Conservation (phyloP, 2,797 vertebrate genomes). For the Fistularia tabacaria region DNA sequence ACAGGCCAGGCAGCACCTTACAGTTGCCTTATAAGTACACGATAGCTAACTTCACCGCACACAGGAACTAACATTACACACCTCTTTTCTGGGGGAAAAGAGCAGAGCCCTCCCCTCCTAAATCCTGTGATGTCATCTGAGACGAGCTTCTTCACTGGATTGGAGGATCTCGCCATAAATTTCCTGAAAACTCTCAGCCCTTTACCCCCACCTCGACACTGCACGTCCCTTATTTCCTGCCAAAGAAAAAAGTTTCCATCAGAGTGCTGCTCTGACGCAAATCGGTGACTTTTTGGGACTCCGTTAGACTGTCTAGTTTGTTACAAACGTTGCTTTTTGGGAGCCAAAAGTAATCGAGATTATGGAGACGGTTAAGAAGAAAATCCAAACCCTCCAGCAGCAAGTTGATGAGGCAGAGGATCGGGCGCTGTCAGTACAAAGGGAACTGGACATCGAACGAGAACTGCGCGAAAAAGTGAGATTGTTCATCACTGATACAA, state of each 20-base stretch:
- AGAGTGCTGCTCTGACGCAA: conserved; percentile 26
- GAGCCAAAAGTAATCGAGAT: conserved; percentile 9
- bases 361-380: conserved; percentile 88
- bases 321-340: neutral
- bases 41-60: neutral
- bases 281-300: conserved; percentile 5
- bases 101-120: conserved; percentile 57
- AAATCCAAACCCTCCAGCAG: conserved; percentile 87
- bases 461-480: conserved; percentile 90
- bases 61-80: conserved; percentile 18
- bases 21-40: conserved; percentile 60
- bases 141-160: conserved; percentile 64
- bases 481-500: neutral
- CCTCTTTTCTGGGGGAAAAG: conserved; percentile 49
- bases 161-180: conserved; percentile 72
- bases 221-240: conserved; percentile 66
- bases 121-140: conserved; percentile 71
- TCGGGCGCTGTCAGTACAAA: conserved; percentile 80
- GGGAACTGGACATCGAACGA: conserved; percentile 82
- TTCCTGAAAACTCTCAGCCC: conserved; percentile 70
- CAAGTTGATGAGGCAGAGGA: conserved; percentile 91
- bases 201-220: conserved; percentile 26
- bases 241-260: conserved; percentile 29
- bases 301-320: neutral
- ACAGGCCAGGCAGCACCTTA: conserved; percentile 44